Conservation (phyloP, 2,797 vertebrate genomes). For the Poecile montanus region DNA sequence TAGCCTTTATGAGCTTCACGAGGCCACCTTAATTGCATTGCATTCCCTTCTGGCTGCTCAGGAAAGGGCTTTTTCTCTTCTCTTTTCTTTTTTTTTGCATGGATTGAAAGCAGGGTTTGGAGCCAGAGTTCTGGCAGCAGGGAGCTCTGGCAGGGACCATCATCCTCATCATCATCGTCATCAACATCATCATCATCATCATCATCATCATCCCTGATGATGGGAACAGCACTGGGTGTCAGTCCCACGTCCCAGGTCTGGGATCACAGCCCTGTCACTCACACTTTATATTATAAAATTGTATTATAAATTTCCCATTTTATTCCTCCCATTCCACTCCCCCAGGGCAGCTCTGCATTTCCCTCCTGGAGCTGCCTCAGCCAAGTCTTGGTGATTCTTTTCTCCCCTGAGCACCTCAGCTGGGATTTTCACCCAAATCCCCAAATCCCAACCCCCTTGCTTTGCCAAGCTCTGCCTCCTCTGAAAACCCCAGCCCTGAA, state of each 20-base stretch:
- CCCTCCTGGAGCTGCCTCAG: not conserved
- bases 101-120: not conserved
- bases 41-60: conserved; percentile 26
- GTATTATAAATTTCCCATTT: not conserved
- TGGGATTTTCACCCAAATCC: not conserved
- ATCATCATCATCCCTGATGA: not conserved
- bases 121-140: not conserved
- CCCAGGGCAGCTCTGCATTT: not conserved
- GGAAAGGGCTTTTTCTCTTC: not conserved
- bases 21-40: conserved; percentile 54
- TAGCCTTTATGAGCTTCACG: not conserved
- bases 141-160: not conserved
- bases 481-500: not conserved
- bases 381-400: not conserved
- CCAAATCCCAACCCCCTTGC: not conserved
- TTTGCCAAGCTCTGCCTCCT: not conserved
- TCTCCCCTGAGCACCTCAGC: not conserved
- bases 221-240: not conserved
- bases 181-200: not conserved
- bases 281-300: too few species aligned
- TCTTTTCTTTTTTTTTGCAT: not conserved
- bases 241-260: not conserved
- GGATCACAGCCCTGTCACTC: not conserved
- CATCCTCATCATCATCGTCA: not conserved
- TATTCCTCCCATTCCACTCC: not conserved